Conservation (phyloP, 2,113 vertebrate species). For the Empidonax traillii region DNA sequence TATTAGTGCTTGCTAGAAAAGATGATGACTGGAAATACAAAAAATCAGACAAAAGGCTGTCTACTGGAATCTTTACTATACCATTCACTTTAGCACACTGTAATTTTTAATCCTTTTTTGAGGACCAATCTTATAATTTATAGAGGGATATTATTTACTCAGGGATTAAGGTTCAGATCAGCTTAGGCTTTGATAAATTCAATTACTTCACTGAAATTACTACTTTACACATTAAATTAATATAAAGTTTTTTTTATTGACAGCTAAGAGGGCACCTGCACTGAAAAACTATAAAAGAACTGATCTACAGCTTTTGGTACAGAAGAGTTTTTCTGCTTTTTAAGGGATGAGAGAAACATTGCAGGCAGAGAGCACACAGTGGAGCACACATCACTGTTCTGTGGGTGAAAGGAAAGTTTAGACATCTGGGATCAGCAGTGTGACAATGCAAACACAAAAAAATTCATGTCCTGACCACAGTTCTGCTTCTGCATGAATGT, state of each 20-base stretch:
- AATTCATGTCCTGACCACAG: neutral
- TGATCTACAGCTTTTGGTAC: neutral
- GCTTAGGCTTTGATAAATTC: neutral
- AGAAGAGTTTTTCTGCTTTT: neutral
- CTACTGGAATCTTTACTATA: neutral
- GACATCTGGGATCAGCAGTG: neutral
- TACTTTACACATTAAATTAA: neutral
- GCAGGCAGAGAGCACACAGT: neutral
- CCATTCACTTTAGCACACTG: neutral
- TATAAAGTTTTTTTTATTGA: neutral
- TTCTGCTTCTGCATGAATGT: neutral
- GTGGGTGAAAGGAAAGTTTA: neutral
- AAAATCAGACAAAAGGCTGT: neutral
- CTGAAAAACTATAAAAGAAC: neutral
- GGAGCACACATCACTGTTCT: neutral
- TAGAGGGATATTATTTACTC: neutral
- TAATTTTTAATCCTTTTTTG: neutral
- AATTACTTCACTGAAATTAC: neutral
- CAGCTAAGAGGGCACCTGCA: neutral
- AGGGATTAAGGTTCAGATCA: neutral
- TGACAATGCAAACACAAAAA: neutral
- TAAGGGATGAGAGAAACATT: neutral
- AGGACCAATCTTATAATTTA: neutral
- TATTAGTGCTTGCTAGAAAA: neutral
- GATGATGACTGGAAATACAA: neutral